Base-by-base conservation (phyloP, 1,140 invertebrate species). In the Scaptodrosophila lebanonensis region DNA sequence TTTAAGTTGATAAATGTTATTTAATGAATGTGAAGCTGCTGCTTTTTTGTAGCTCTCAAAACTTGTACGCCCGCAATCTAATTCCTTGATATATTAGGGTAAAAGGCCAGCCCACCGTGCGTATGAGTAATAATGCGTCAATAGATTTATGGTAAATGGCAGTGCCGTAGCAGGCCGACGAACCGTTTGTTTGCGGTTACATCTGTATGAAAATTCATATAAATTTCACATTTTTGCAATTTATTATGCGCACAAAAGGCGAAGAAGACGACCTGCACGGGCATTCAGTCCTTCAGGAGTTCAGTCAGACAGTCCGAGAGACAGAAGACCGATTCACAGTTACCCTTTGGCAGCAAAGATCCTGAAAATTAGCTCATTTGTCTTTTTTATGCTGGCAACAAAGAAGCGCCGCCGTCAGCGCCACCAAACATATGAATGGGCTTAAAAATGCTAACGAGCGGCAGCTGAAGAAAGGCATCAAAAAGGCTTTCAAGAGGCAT, bases 201-300 rank as follows among this genome's bases (percentile, higher is more conserved):
- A 62, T 77, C 59, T 79, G 75, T 59, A 66, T 77, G 79, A 79
- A 79, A 77, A 79, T 72, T 68, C 68, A 72, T 79, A 72, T 72
- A 79, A 77, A 77, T 77, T 79, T 56, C 56, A 52, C 49, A 77
- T 77, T 76, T 66, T 39, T 30, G 52, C 71, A 53, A 76, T 76
- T 76, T 76, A 76, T 76, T 76, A 73, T 57, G 64, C 45, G 18
- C 35, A 52, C 67, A 53, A 32, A n/a, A n/a, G n/a, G n/a, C n/a
- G n/a, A n/a, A n/a, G n/a, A n/a, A 32, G 52, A 36, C 52, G 18
- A 51, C 48, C 49, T 40, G 33, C 56, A 49, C 29, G 57, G 52
- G 50, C 35, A 15, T 43, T 44, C 53, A 53, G 69, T 66, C 66
- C 25, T 68, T 67, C 63, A 25, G 36, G n/a, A n/a, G n/a, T n/a